Percentiles rank a stretch among this genome's conserved stretches.
phyloP scores from a whole-genome alignment of 1,140 invertebrate species.

The Tachypleus tridentatus region DNA sequence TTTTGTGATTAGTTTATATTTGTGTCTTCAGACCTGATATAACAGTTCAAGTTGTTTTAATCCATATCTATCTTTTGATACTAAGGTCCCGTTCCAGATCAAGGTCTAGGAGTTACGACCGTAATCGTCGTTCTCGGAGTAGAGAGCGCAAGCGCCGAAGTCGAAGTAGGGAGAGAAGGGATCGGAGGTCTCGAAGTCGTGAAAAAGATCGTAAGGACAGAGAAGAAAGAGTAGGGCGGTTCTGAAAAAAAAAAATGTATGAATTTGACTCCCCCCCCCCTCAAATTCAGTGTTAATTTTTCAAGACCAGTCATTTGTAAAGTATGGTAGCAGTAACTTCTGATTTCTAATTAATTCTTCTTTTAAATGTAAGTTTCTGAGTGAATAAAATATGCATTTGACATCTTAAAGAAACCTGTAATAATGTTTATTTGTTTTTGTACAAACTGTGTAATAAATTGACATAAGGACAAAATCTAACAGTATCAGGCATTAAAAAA shows the following conservation, averaged over 20 bases:
- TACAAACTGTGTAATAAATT: no score
- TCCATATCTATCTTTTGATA: not conserved
- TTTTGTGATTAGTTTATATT: not conserved
- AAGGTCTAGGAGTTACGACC: slow-evolving; percentile 15
- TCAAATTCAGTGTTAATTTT: no score
- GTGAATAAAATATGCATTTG: no score
- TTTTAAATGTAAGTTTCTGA: no score
- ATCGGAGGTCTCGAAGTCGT: slow-evolving; percentile 10
- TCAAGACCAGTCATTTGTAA: no score
- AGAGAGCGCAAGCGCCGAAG: slow-evolving; percentile 22
- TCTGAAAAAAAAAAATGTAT: not conserved
- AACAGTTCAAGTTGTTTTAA: not conserved
- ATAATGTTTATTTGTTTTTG: no score
- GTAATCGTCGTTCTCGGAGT: slow-evolving; percentile 14
- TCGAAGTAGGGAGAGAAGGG: not conserved
- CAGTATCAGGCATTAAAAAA: no score
- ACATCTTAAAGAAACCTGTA: no score
- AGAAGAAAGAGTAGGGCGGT: slow-evolving; percentile 10
- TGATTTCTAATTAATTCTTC: no score
- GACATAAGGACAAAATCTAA: no score
- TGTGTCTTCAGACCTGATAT: not conserved
- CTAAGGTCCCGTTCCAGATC: slow-evolving; percentile 10
- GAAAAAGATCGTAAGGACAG: slow-evolving; percentile 11
- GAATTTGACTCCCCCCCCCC: no score
- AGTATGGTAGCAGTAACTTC: no score